Base-by-base conservation (phyloP, 2,113 vertebrate genomes). In the Lamprologus sp. region DNA sequence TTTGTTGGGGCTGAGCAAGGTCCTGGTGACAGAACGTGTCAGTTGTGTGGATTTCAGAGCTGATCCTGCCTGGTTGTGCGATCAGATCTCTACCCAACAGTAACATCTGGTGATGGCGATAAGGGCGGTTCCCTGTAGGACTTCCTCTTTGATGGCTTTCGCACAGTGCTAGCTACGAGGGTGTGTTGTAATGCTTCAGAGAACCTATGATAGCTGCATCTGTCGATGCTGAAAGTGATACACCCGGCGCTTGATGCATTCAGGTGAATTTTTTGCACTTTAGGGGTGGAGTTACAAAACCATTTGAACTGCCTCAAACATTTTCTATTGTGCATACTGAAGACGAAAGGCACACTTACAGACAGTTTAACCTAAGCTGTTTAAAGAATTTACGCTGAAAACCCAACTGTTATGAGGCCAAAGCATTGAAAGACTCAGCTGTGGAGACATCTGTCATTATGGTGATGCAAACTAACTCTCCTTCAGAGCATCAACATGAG, bases 61-160 rank as follows among this genome's bases (percentile, higher is more conserved):
- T 73, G 82, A 85, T 92, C 85, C 60, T 49, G 35, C 33, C 83
- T 93, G 90, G 87, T 82, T 86, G 85, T 90, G 81, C 55, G 92
- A 93, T 90, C 54, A 33, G 84, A 96, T 95, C 73, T 91, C 88
- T 88, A 68, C 77, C 80, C 40, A 49, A 68, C 63, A 37, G 82
- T 31, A 90, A 91, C 91, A 93, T 95, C 92, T 94, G 95, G 79
- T 60, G 90, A 85, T 51, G 51, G 85, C 19, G 95, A 96, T 96
- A 96, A 96, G 94, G 88, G 68, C n/a, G 84, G 55, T 82, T 93
- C 93, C 92, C 94, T 77, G 87, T 82, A 85, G 92, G 88, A 90
- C 85, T 90, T 70, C 45, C 26, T 93, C 89, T 94, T 91, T 94
- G 92, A 93, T 90, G 91, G 87, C 84, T 83, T 91, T 92, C 81